Conservation (phyloP, 2,113 vertebrate species). For the Sapayoa aenigma region DNA sequence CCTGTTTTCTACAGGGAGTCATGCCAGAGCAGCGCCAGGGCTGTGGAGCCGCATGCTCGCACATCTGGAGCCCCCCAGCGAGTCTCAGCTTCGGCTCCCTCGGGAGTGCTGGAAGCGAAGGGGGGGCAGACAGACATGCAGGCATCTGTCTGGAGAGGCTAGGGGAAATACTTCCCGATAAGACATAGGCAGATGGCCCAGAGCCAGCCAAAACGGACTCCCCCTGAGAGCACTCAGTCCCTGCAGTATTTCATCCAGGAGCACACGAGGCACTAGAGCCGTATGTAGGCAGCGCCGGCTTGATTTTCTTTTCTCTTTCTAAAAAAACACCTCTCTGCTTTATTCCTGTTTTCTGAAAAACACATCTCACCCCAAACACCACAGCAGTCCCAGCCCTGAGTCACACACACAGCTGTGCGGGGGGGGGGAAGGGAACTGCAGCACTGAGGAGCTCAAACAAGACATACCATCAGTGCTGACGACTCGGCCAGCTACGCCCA, state of each 20-base stretch:
- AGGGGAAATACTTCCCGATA: neutral
- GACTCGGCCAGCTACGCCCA: neutral
- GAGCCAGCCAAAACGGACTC: neutral
- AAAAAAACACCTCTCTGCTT: neutral
- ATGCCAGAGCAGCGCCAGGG: neutral
- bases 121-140: neutral
- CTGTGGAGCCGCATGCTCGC: neutral
- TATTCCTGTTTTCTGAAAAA: neutral
- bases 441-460: neutral
- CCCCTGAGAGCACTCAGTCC: neutral
- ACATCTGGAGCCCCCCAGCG: slow-evolving; percentile 36
- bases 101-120: neutral
- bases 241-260: neutral
- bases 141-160: neutral
- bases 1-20: neutral
- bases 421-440: neutral
- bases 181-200: neutral
- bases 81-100: neutral
- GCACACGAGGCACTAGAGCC: accelerated
- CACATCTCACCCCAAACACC: neutral
- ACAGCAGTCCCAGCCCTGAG: neutral
- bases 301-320: neutral
- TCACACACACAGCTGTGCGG: neutral
- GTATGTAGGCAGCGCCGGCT: accelerated
- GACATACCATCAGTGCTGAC: neutral